Evolutionary conservation across 2,797 vertebrate genomes (phyloP).

Genomic region (Spinibarbus caldwelli): DNA sequence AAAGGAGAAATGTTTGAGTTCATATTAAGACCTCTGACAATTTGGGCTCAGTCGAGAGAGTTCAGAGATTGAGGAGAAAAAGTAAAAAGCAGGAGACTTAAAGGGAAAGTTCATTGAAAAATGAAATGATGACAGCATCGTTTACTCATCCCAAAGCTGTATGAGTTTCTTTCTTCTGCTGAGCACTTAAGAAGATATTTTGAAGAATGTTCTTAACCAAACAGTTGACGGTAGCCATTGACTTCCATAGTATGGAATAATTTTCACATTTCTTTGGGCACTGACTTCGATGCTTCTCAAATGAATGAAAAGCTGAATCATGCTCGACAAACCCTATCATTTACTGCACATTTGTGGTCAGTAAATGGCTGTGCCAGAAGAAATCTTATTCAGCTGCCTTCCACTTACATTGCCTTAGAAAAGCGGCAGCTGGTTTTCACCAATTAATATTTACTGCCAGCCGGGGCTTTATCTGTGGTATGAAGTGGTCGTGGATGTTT

Average conservation of each 20-base stretch:
- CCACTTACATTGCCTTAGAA: neutral
- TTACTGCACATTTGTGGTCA: slow-evolving; percentile 29
- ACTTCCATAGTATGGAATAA: neutral
- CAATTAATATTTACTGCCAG: slow-evolving; percentile 17
- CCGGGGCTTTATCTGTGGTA: slow-evolving; percentile 16
- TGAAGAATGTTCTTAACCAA: neutral
- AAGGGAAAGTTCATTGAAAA: neutral
- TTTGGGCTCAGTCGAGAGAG: neutral
- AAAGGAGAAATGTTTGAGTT: neutral
- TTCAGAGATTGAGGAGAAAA: neutral
- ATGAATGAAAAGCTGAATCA: slow-evolving; percentile 42
- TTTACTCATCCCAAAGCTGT: neutral
- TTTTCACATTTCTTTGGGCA: neutral
- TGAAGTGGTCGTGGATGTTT: slow-evolving; percentile 69
- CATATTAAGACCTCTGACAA: neutral
- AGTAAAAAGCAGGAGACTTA: neutral
- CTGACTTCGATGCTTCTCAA: neutral
- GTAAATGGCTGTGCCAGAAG: neutral
- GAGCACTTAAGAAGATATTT: neutral
- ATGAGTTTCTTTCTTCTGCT: neutral
- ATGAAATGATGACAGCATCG: neutral
- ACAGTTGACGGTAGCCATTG: neutral
- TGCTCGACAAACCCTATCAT: slow-evolving; percentile 13
- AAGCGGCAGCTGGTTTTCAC: slow-evolving; percentile 15
- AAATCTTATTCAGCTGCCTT: slow-evolving; percentile 25